Conservation (phyloP, 2,113 vertebrate genomes). For the Boleophthalmus pectinirostris region DNA sequence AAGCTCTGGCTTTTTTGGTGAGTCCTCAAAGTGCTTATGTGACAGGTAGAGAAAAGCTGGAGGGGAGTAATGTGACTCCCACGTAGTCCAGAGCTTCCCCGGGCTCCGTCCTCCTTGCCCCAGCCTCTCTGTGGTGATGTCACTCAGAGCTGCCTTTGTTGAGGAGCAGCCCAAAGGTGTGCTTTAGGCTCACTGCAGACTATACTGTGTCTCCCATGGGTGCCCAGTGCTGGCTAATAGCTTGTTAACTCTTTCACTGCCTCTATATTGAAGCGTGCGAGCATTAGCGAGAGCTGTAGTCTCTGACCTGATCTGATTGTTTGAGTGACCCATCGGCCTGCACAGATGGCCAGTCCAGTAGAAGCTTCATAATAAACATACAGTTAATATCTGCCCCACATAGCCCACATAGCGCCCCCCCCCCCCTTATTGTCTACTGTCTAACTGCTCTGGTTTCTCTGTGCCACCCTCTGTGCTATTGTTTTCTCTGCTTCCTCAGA, state of each 20-base stretch:
- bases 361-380: constrained; percentile 56
- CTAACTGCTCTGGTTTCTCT: constrained; percentile 60
- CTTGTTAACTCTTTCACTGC: constrained; percentile 51
- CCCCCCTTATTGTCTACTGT: too few species aligned
- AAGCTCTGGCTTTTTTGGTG: constrained; percentile 52
- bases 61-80: constrained; percentile 63
- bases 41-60: constrained; percentile 62
- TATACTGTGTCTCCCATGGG: constrained; percentile 24
- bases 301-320: constrained; percentile 49
- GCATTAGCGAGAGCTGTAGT: constrained; percentile 29
- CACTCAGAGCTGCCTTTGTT: constrained; percentile 50
- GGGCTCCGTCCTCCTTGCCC: constrained; percentile 42
- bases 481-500: constrained; percentile 52
- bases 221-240: constrained; percentile 50
- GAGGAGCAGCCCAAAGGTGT: constrained; percentile 58
- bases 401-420: constrained; percentile 3
- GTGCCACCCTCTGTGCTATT: constrained; percentile 61
- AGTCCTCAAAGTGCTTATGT: constrained; percentile 68
- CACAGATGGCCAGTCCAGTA: constrained; percentile 43
- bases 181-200: constrained; percentile 27
- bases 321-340: constrained; percentile 51
- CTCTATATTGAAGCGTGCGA: constrained; percentile 25
- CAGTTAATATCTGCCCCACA: constrained; percentile 65
- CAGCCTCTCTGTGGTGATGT: constrained; percentile 43
- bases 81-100: constrained; percentile 42